Base-by-base conservation (phyloP, 2,888 invertebrate species). In the Tipula lateralis region DNA sequence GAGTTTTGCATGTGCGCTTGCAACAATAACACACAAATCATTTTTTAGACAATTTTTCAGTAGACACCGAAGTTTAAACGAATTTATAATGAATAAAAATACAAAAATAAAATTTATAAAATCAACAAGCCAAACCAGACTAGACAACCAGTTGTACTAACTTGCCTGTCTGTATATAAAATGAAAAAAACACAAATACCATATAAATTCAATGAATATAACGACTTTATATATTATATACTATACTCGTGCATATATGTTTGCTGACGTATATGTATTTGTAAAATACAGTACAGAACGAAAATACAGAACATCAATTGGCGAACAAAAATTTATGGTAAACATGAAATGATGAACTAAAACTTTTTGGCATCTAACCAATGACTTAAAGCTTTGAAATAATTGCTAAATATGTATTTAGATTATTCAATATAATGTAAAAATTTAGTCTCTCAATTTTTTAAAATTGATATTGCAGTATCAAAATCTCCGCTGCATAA, bases 41-140 rank as follows among this genome's bases (percentile, higher is more conserved):
- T 32, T 30, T 30, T 30, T 32, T 30, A 82, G 30, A 82, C n/a
- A 82, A 82, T 3, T 29, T 82, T 82, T 82, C n/a, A 82, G 32
- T 82, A n/a, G 29, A 82, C 29, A 82, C 29, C 82, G 82, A 82
- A 82, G 82, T 82, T 82, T n/a, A 66, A 82, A 82, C 82, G 82
- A 82, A 82, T 30, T 66, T 32, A 82, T 32, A 82, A 82, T 82
- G 82, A 82, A 82, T 32, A 82, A 82, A 82, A 82, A 66, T 66
- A 66, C 24, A 66, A 66, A 66, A 66, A 66, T 66, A 66, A 66
- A 66, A 24, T 66, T 66, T 66, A 66, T 66, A 66, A 82, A 82
- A 82, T 82, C 82, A 82, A 82, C 82, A 82, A 82, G 82, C 82
- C 32, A 82, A 82, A 32, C 82, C 82, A 82, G 82, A 82, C 82